Evolutionary conservation across 2,113 vertebrate species (phyloP).

Genomic region (Salvelinus namaycush): DNA sequence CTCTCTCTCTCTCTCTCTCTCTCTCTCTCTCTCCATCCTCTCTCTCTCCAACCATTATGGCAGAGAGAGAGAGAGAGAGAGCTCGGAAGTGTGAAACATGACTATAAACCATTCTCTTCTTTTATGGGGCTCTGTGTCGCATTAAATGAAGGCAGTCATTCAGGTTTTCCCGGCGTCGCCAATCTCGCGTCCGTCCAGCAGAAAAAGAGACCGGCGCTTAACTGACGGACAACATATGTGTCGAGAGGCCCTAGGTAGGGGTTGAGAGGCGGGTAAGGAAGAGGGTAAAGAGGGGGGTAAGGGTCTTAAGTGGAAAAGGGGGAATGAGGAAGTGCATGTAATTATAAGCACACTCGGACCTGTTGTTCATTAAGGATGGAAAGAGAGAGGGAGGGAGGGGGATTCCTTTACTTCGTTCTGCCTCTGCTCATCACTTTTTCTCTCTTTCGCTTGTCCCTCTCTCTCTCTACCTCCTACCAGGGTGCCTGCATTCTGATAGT

Average conservation of each 20-base stretch:
- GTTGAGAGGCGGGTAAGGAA: constrained; percentile 22
- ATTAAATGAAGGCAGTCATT: constrained; percentile 61
- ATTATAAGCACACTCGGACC: constrained; percentile 72
- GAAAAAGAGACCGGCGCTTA: constrained; percentile 53
- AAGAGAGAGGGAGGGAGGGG: constrained; percentile 2
- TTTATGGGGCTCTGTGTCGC: constrained; percentile 65
- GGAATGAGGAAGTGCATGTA: constrained; percentile 70
- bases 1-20: neutral
- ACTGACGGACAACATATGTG: constrained; percentile 73
- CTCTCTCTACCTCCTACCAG: too few species aligned
- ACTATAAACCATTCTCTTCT: constrained; percentile 71
- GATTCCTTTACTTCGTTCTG: too few species aligned
- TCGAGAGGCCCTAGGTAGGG: constrained; percentile 27
- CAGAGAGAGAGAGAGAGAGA: constrained; percentile 28
- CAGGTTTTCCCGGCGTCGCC: constrained; percentile 60
- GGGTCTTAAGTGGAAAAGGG: constrained; percentile 42
- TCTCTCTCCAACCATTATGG: neutral
- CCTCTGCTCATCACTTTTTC: too few species aligned
- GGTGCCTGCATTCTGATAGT: too few species aligned
- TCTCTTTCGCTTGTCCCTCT: too few species aligned
- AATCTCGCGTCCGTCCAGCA: constrained; percentile 58
- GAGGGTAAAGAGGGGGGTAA: constrained; percentile 26
- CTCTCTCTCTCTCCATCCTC: neutral
- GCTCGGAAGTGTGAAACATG: constrained; percentile 78
- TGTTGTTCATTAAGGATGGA: constrained; percentile 71